Evolutionary conservation across 2,797 vertebrate species (phyloP).

Genomic region (Cirrhinus mrigala): DNA sequence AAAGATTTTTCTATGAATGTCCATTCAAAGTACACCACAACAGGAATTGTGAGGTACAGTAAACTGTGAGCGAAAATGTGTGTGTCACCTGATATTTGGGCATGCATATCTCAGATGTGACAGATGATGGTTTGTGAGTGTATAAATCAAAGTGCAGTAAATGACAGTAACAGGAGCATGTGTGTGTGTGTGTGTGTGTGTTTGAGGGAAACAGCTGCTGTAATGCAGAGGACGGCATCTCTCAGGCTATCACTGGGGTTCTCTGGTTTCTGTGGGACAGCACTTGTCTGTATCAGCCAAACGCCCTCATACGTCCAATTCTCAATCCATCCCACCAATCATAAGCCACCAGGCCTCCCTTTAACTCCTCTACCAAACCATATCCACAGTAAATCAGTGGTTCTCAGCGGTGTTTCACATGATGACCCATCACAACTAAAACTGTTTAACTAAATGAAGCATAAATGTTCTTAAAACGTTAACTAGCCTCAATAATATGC

Average conservation of each 20-base stretch:
- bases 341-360: neutral
- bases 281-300: slow-evolving; percentile 22
- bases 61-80: slow-evolving; percentile 6
- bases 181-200: neutral
- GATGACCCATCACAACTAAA: neutral
- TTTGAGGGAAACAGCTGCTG: slow-evolving; percentile 41
- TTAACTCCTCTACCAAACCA: neutral
- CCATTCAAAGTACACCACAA: slow-evolving; percentile 48
- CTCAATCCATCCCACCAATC: neutral
- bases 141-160: slow-evolving; percentile 33
- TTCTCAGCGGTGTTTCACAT: neutral
- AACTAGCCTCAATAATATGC: neutral
- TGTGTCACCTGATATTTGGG: slow-evolving; percentile 19
- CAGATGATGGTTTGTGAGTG: slow-evolving; percentile 10
- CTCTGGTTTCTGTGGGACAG: slow-evolving; percentile 47
- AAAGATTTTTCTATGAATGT: slow-evolving; percentile 70
- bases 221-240: slow-evolving; percentile 38
- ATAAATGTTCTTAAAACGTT: too few species aligned
- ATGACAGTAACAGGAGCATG: slow-evolving; percentile 12
- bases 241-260: slow-evolving; percentile 20
- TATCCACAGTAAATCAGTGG: neutral
- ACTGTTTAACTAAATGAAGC: neutral
- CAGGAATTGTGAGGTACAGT: neutral
- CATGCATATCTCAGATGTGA: neutral
- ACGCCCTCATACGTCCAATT: neutral